phyloP scores from a whole-genome alignment of 2,797 vertebrate genomes.

The Cossypha dichroa region DNA sequence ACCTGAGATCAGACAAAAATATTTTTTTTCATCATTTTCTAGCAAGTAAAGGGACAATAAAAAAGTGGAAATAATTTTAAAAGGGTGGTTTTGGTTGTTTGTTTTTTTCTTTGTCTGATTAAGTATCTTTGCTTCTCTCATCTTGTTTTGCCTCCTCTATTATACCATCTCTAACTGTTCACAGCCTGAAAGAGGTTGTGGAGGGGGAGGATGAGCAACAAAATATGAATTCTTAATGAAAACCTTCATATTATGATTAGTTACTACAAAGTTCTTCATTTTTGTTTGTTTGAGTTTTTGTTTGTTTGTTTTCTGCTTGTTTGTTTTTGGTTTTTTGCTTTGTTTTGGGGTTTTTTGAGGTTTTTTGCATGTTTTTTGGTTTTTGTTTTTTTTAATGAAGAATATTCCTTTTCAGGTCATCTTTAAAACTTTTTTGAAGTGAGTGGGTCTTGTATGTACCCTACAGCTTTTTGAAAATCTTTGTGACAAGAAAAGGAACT shows the following conservation, averaged over 20 bases:
- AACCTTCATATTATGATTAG: neutral
- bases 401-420: neutral
- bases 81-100: fast-evolving
- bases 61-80: neutral
- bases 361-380: neutral
- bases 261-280: neutral
- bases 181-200: neutral
- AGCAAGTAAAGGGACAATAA: neutral
- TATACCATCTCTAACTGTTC: neutral
- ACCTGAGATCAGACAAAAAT: neutral
- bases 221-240: neutral
- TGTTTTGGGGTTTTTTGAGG: fast-evolving
- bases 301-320: fast-evolving
- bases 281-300: neutral
- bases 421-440: conserved; percentile 8
- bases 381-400: neutral
- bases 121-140: neutral
- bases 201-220: neutral
- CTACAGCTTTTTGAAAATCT: conserved; percentile 37
- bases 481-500: neutral
- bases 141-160: neutral
- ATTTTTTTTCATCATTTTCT: neutral
- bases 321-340: neutral
- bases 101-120: neutral
- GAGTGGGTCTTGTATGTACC: neutral